These are phyloP conservation scores for Hydrotaea diabolus DNA, from an alignment of 2,888 invertebrate species.

Conservation along the genomic window DNA sequence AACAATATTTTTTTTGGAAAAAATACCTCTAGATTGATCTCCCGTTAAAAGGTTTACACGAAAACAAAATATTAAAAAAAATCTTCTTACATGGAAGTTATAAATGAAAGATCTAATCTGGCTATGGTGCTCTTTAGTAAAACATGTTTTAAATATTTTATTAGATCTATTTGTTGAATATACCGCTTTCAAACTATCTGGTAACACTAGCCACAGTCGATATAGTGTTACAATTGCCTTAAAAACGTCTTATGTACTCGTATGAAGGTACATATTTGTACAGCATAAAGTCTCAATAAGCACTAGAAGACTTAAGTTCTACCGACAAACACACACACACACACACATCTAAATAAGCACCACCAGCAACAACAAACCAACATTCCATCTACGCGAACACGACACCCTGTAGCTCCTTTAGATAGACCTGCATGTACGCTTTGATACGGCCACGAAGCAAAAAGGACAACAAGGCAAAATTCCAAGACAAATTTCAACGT, in stretches of 20 bases:
- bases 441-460: background rate
- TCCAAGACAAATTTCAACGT: constrained; percentile 66
- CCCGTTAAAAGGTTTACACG: too few relatives aligned
- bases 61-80: too few relatives aligned
- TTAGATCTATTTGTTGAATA: too few relatives aligned
- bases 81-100: too few relatives aligned
- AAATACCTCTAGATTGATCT: too few relatives aligned
- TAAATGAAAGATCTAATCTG: too few relatives aligned
- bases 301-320: constrained; percentile 1
- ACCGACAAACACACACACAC: too few relatives aligned
- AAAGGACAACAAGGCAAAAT: constrained; percentile 13
- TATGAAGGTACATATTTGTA: background rate
- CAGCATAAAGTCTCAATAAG: constrained; percentile 20
- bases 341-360: background rate
- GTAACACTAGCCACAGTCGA: background rate
- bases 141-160: too few relatives aligned
- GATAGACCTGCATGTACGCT: background rate
- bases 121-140: too few relatives aligned
- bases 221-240: background rate
- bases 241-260: background rate
- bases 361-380: background rate
- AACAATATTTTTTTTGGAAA: too few relatives aligned
- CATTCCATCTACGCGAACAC: background rate
- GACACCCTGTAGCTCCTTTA: background rate
- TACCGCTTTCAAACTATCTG: background rate